Base-by-base conservation (phyloP, 2,888 invertebrate species). In the Octodonta nipae region DNA sequence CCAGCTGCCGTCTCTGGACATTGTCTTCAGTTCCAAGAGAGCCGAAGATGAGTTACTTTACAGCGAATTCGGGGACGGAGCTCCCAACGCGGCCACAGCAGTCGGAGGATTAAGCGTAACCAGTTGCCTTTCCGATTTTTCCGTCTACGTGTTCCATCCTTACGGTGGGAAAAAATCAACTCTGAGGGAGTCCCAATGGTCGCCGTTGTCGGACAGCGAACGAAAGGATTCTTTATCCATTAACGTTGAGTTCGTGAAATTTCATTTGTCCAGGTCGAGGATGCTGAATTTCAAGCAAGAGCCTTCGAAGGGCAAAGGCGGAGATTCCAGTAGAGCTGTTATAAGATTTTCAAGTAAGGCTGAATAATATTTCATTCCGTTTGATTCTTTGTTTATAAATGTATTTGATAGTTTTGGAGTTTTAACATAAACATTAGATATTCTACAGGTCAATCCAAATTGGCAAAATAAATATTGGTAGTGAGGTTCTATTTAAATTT, bases 111-210 rank as follows among this genome's bases (percentile, higher is more conserved):
- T 89, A 2, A 89, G 93, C 59, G 87, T 98, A 4, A 96, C 95
- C 0, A 93, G 92, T 1, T 92, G 91, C 51, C 70, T 98, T 37
- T 88, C 92, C 0, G 93, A 95, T 63, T 98, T 98, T 65, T 92
- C 91, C 2, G 83, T 98, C 3, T 93, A 91, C 63, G 89, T 98
- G 52, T 98, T 95, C 66, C 96, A 96, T 66, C 96, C 96, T 0
- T 98, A 95, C 57, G 93, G 93, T 5, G 84, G 83, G 29, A 89
- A 89, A 61, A 88, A 88, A 61, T 72, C 82, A 30, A 78, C 80
- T 5, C 48, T 68, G 5, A 81, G 81, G 56, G 81, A 81, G 56
- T 78, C 84, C 0, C 86, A 86, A 56, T 86, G 86, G 75, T 85
- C 86, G 0, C 87, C 87, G 0, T 64, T 86, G 3, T 77, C 84